Conservation (phyloP, 1,140 invertebrate species). For the Drosophila eugracilis region DNA sequence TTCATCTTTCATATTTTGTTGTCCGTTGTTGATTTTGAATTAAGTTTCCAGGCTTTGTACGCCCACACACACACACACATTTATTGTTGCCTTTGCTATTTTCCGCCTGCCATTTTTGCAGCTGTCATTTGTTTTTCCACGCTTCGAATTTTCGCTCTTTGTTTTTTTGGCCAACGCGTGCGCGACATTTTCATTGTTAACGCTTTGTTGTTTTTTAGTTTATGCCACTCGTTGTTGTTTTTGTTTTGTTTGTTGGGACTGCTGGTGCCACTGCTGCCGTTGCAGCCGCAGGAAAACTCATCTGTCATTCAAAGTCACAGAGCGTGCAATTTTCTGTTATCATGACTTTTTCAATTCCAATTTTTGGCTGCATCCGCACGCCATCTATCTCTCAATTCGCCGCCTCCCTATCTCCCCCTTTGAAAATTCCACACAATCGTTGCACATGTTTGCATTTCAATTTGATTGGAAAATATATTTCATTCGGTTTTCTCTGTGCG, state of each 20-base stretch:
- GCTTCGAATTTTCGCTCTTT: conserved; percentile 20
- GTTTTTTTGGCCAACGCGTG: conserved; percentile 64
- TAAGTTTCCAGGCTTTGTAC: conserved; percentile 59
- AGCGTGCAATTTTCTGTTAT: conserved; percentile 74
- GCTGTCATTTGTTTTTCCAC: conserved; percentile 65
- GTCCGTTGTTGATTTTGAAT: conserved; percentile 74
- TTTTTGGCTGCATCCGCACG: conserved; percentile 53
- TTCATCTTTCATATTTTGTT: conserved; percentile 26
- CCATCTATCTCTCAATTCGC: conserved; percentile 15
- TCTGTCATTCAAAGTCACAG: conserved; percentile 80
- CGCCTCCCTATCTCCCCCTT: conserved; percentile 7
- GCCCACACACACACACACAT: conserved; percentile 21
- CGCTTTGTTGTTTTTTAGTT: conserved; percentile 67
- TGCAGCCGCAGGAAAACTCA: conserved; percentile 57
- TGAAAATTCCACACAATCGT: conserved; percentile 43
- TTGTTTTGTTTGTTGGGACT: neutral
- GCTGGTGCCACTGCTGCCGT: conserved; percentile 1
- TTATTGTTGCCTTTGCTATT: conserved; percentile 45
- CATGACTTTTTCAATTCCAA: conserved; percentile 78
- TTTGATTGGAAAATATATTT: conserved; percentile 82
- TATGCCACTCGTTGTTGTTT: conserved; percentile 19
- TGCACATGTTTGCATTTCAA: conserved; percentile 79
- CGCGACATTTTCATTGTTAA: conserved; percentile 80
- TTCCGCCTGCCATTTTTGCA: conserved; percentile 64
- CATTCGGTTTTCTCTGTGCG: conserved; percentile 56